Evolutionary conservation across 2,888 invertebrate species (phyloP), one percentile per base, ranked within the genome.

Genomic region (Dyspetes luteomarginatus): DNA sequence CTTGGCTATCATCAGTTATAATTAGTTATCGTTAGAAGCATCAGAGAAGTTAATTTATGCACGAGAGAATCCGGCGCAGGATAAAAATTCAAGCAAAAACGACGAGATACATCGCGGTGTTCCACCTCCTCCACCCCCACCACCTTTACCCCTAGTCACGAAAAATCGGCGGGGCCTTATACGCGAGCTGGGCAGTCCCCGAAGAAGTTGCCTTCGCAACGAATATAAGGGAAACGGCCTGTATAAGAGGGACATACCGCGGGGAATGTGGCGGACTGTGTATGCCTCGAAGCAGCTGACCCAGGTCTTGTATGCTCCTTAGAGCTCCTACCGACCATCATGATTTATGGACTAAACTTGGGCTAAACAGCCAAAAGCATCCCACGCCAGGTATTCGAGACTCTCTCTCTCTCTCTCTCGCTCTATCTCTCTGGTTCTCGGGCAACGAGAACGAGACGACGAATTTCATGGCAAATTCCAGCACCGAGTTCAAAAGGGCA

Each of bases 341-440:
- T 90, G 90, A 91, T 91, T 90, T 90, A 90, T 90, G 86, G 65
- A 85, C 84, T 82, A 82, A 85, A 83, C 83, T 17, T 48, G 81
- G 84, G 81, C 87, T 85, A 86, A 89, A 90, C 86, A 86, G 86
- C 82, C 85, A 79, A 78, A 81, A 86, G 84, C 83, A 84, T 86
- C 85, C 87, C 86, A 85, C 82, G 84, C 84, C 91, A 91, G 90
- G 90, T 90, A 90, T 85, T 82, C 80, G 75, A 82, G 71, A 72
- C 86, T 83, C 78, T 64, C 65, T 72, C 78, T 83, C 83, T 85
- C 84, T 85, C 86, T 64, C 28, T 71, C 48, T 60, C 83, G 83
- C 75, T 67, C 65, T 78, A 72, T 84, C 83, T 85, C 85, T 86
- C 86, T 71, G 41, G 15, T 41, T 48, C 36, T 48, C 4, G n/a